phyloP scores from a whole-genome alignment of 2,888 invertebrate genomes.

The Dermolepida albohirtum region DNA sequence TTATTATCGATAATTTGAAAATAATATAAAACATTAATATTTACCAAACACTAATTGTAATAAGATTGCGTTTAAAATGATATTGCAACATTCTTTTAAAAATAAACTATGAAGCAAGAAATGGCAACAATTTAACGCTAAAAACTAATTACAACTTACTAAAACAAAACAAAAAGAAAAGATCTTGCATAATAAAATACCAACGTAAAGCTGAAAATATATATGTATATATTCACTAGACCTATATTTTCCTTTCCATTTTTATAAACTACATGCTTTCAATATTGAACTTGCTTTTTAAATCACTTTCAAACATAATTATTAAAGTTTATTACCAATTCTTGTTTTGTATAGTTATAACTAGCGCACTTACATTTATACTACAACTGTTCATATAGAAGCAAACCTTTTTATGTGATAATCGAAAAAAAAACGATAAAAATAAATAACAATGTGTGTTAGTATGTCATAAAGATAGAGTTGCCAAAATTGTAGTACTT shows the following conservation, averaged over 20 bases:
- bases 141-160: slow-evolving; percentile 24
- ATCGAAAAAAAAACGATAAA: slow-evolving; percentile 15
- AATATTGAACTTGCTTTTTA: slow-evolving; percentile 31
- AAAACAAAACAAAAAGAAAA: no score
- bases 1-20: slow-evolving; percentile 51
- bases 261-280: slow-evolving; percentile 27
- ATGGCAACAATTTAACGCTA: slow-evolving; percentile 55
- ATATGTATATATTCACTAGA: slow-evolving; percentile 4
- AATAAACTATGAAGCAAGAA: slow-evolving; percentile 55
- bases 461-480: slow-evolving; percentile 24
- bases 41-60: slow-evolving; percentile 52
- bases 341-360: slow-evolving; percentile 27
- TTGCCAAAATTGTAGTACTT: slow-evolving; percentile 10
- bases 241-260: slow-evolving; percentile 11
- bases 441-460: slow-evolving; percentile 27
- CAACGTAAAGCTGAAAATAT: slow-evolving; percentile 19
- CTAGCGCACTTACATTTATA: slow-evolving; percentile 29
- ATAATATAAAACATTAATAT: slow-evolving; percentile 57
- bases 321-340: slow-evolving; percentile 38
- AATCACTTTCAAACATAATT: slow-evolving; percentile 42
- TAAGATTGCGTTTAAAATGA: slow-evolving; percentile 49
- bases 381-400: slow-evolving; percentile 23
- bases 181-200: slow-evolving; percentile 11
- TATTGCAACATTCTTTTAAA: slow-evolving; percentile 52
- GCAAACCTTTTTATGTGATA: slow-evolving; percentile 32